Evolutionary conservation across 2,113 vertebrate species (phyloP), one percentile per base, ranked within the genome.

Genomic region (Gavia stellata): DNA sequence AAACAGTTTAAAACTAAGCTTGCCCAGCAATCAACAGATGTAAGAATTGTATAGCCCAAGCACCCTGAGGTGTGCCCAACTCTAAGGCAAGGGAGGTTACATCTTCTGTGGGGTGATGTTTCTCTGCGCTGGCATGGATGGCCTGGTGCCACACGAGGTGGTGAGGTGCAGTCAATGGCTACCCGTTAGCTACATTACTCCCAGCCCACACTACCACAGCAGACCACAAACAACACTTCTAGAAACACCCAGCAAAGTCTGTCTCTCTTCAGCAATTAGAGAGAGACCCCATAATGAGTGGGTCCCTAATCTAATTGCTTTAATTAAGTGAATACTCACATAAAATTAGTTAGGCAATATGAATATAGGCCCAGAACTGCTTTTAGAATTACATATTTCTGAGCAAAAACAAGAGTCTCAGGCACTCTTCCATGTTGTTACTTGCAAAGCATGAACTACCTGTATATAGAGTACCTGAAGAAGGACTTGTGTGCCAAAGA

Each of bases 101-200:
- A 21, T 9, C 5, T 38, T 63, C 31, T 50, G 12, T 34, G 6
- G 13, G 34, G 52, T 61, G 38, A 42, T 12, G 9, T 40, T 81
- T 23, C 65, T 67, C 33, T 47, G 36, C 31, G n/a, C 44, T 26
- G 16, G 20, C 28, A 21, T n/a, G 10, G 29, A 19, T 3, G 4
- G 36, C 16, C n/a, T 29, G 23, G 21, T 80, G 34, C 18, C 23
- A n/a, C 33, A 16, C 0, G 0, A 50, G 24, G 40, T 4, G 10
- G 4, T 38, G 33, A 40, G 38, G 18, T 24, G 16, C 50, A 59
- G 11, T 15, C 50, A 79, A 12, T 18, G n/a, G 28, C 25, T 62
- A 31, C 29, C 9, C 61, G 25, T 33, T 12, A 20, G 38, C 58
- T 71, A 66, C 25, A 29, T 72, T 47, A 34, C 44, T 86, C 28